These are phyloP conservation scores for Motacilla alba DNA, from an alignment of 2,113 vertebrate genomes.

Conservation along the genomic window DNA sequence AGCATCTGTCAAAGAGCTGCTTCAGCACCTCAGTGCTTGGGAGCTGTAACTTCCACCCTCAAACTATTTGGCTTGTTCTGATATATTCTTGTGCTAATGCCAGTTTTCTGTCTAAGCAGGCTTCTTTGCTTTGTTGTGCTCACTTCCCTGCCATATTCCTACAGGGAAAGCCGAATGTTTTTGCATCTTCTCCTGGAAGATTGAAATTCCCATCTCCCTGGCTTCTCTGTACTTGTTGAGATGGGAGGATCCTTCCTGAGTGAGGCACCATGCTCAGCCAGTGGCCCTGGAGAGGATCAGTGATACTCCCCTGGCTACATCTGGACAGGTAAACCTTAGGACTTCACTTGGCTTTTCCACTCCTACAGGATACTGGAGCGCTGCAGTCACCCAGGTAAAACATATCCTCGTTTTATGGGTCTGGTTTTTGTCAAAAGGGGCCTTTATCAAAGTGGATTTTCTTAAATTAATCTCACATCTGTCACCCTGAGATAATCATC, in stretches of 20 bases:
- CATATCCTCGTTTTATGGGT: neutral
- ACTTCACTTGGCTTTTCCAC: neutral
- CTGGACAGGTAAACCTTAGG: neutral
- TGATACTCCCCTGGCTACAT: neutral
- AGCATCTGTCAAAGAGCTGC: neutral
- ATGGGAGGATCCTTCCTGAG: neutral
- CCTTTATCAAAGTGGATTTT: neutral
- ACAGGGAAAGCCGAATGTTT: neutral
- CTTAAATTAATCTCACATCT: neutral
- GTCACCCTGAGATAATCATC: neutral
- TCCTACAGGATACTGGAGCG: neutral
- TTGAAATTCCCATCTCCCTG: neutral
- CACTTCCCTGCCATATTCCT: neutral
- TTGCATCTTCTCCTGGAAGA: neutral
- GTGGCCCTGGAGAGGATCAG: neutral
- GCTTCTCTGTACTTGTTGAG: neutral
- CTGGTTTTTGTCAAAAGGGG: neutral
- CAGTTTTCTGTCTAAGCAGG: neutral
- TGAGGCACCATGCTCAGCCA: neutral
- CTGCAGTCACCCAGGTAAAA: neutral
- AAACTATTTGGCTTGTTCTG: neutral
- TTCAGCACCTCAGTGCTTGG: neutral
- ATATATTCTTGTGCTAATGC: neutral
- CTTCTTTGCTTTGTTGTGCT: neutral
- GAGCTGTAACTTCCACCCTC: neutral